Base-by-base conservation (phyloP, 2,888 invertebrate species). In the Synanthedon formicaeformis region DNA sequence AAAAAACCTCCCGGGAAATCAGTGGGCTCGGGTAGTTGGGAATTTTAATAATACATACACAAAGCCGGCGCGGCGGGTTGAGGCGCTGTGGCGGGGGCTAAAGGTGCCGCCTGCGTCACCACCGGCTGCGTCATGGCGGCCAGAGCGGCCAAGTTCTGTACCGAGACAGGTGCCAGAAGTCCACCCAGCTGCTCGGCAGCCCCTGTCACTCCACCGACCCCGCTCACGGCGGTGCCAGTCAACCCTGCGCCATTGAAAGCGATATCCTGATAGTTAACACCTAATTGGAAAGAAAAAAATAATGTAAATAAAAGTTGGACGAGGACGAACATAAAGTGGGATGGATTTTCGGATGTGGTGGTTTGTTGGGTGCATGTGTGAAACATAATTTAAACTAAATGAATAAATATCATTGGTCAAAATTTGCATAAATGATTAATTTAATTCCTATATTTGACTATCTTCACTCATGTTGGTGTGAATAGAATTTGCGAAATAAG, bases 101-200 rank as follows among this genome's bases (percentile, higher is more conserved):
- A 80, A 56, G 78, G 61, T 63, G 72, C 83, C 78, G 73, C 89
- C 72, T 88, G 89, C 71, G 89, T 66, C 71, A 86, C 87, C 13
- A 89, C 86, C n/a, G 89, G 83, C 64, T 90, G 90, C 60, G 94
- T 92, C 90, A 94, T 94, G 51, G 94, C 94, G 54, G 96, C 96
- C 62, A 97, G 88, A 53, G 96, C 95, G 67, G 96, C 96, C 76
- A 97, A 87, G 88, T 96, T 96, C 90, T 96, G 96, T 89, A 96
- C 93, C 68, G 94, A 94, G 84, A 96, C 93, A 54, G 95, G 94
- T 61, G 92, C 92, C 72, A 93, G 71, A 63, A 97, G 87, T 57
- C 96, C 94, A 66, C 96, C 94, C 71, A 97, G 89, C 84, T 96
- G 96, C 80, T 96, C 96, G 84, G 95, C 92, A 67, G 93, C 93